Conservation (phyloP, 2,888 invertebrate genomes). For the Drosophila melanocephala region DNA sequence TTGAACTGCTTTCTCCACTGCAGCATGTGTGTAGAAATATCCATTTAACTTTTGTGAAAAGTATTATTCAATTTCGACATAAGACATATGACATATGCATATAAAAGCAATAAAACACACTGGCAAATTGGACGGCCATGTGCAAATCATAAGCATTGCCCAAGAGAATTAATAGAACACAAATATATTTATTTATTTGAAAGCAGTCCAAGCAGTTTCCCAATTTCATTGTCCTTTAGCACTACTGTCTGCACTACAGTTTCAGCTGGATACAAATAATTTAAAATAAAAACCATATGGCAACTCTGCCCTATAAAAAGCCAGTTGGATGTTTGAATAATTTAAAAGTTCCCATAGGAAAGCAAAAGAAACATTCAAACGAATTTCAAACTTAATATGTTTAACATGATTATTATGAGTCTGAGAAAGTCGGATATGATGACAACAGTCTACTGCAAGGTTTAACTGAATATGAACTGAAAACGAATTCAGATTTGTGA, state of each 20-base stretch:
- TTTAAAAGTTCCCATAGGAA: neutral
- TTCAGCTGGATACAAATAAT: neutral
- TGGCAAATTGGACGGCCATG: neutral
- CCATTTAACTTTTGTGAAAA: neutral
- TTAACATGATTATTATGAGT: neutral
- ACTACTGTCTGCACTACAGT: neutral
- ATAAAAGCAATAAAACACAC: neutral
- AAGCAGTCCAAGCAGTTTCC: neutral
- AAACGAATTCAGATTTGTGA: neutral
- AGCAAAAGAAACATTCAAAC: too few species aligned
- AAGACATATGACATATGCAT: neutral
- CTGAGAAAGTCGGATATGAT: neutral
- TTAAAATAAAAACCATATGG: neutral
- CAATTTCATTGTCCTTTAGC: neutral
- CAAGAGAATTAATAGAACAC: neutral
- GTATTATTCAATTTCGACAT: neutral
- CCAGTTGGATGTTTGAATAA: constrained; percentile 2
- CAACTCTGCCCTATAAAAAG: neutral
- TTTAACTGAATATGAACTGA: neutral
- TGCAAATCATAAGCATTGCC: neutral
- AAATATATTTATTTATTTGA: neutral
- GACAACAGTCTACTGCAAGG: neutral
- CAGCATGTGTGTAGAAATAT: neutral
- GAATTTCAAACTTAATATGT: too few species aligned
- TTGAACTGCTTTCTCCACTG: constrained; percentile 6